A percentile compares a stretch with the other conserved stretches of the same genome.
Evolutionary conservation across 2,113 vertebrate genomes (phyloP).

Genomic region (Protomyctophum bolini): DNA sequence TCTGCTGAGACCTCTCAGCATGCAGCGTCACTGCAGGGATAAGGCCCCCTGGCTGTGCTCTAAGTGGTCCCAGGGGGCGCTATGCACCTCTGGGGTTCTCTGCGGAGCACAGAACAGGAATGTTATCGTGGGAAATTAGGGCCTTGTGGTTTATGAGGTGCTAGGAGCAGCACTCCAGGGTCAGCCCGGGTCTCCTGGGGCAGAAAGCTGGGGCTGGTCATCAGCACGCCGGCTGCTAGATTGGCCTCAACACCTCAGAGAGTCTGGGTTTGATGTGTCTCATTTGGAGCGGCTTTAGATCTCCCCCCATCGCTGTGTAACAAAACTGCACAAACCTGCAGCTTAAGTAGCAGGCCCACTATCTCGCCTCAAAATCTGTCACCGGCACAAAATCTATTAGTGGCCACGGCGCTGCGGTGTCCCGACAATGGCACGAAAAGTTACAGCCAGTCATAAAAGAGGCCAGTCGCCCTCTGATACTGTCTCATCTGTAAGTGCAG

Average conservation of each 20-base stretch:
- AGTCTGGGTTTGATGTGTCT: conserved; percentile 21
- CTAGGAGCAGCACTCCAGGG: neutral
- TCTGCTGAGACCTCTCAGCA: neutral
- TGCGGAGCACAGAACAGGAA: conserved; percentile 5
- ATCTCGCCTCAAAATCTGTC: conserved; percentile 35
- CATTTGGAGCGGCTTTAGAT: conserved; percentile 17
- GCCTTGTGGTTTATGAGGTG: conserved; percentile 16
- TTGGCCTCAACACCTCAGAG: conserved; percentile 2
- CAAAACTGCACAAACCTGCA: conserved; percentile 23
- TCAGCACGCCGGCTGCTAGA: conserved; percentile 7
- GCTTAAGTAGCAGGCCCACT: conserved; percentile 19
- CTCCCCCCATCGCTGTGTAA: conserved; percentile 6
- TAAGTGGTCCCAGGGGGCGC: conserved; percentile 13
- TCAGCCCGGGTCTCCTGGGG: conserved; percentile 10
- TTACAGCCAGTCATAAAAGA: conserved; percentile 59
- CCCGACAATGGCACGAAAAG: conserved; percentile 53
- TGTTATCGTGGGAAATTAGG: conserved; percentile 40
- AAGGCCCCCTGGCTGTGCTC: neutral
- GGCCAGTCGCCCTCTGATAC: conserved; percentile 38
- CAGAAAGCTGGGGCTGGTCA: neutral
- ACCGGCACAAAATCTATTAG: conserved; percentile 39
- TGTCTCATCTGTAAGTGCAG: conserved; percentile 46
- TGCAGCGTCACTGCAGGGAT: neutral
- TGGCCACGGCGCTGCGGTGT: conserved; percentile 27
- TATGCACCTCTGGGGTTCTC: conserved; percentile 8